phyloP scores from a whole-genome alignment of 2,113 vertebrate species.

The Ctenodactylus gundi region DNA sequence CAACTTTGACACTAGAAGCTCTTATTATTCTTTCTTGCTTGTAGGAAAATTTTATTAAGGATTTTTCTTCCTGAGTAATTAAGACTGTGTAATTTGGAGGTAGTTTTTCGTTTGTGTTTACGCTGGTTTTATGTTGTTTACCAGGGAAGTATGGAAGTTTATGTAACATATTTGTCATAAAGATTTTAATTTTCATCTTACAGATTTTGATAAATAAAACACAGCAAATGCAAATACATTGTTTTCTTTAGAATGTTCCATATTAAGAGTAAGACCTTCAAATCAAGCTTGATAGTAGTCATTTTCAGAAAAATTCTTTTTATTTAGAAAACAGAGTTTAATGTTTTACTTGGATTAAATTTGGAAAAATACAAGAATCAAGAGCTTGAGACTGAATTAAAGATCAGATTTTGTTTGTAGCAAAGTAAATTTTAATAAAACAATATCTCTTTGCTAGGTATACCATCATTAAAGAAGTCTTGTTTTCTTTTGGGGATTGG shows the following conservation, averaged over 20 bases:
- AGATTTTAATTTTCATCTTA: conserved; percentile 31
- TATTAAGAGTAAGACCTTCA: neutral
- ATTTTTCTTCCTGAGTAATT: neutral
- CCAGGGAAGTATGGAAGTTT: conserved; percentile 10
- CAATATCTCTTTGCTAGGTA: neutral
- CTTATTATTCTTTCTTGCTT: neutral
- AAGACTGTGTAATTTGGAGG: neutral
- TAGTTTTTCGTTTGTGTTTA: neutral
- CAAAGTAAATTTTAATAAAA: conserved; percentile 45
- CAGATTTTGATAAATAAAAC: conserved; percentile 33
- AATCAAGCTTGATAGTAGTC: conserved; percentile 6
- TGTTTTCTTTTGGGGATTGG: neutral
- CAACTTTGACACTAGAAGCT: neutral
- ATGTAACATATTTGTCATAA: neutral
- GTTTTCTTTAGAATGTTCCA: conserved; percentile 1
- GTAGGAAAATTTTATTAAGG: neutral
- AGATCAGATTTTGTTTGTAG: neutral
- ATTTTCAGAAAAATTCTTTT: neutral
- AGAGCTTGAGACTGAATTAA: conserved; percentile 23
- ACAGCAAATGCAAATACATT: neutral
- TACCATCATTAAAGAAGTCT: neutral
- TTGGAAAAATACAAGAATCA: conserved; percentile 29
- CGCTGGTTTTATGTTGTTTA: neutral
- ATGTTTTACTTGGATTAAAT: neutral
- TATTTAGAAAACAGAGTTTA: conserved; percentile 16